phyloP scores from a whole-genome alignment of 2,113 vertebrate genomes.

The Bufo gargarizans region DNA sequence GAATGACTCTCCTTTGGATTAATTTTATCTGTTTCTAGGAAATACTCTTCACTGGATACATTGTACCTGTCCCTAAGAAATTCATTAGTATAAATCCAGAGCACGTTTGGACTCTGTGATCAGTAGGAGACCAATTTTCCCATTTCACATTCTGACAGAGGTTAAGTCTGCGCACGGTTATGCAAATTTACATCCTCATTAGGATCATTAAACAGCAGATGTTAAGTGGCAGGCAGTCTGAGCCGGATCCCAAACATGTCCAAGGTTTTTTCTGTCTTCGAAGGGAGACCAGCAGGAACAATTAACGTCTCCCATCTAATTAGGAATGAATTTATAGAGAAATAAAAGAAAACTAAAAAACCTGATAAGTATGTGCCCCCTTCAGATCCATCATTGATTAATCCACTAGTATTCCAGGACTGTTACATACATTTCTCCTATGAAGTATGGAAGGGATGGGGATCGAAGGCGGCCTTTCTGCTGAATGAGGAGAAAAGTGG shows the following conservation, averaged over 20 bases:
- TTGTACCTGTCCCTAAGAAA: background rate
- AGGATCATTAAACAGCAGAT: constrained; percentile 43
- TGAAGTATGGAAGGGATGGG: background rate
- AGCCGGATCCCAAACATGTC: background rate
- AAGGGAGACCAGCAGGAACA: background rate
- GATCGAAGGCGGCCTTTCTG: no score
- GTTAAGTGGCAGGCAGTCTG: background rate
- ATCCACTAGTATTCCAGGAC: background rate
- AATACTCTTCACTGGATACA: background rate
- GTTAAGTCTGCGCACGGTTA: background rate
- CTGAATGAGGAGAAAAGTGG: no score
- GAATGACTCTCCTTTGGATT: no score
- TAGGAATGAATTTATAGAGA: no score
- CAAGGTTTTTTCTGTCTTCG: background rate
- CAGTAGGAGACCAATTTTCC: background rate
- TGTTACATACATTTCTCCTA: background rate
- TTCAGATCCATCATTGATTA: no score
- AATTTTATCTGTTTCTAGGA: no score
- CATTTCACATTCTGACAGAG: constrained; percentile 13
- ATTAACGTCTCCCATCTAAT: background rate
- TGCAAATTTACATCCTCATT: constrained; percentile 27
- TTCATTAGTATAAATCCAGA: background rate
- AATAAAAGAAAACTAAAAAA: background rate
- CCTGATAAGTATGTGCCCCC: background rate
- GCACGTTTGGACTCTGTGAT: background rate